Evolutionary conservation across 2,888 invertebrate genomes (phyloP).

Genomic region (Rutpela maculata): DNA sequence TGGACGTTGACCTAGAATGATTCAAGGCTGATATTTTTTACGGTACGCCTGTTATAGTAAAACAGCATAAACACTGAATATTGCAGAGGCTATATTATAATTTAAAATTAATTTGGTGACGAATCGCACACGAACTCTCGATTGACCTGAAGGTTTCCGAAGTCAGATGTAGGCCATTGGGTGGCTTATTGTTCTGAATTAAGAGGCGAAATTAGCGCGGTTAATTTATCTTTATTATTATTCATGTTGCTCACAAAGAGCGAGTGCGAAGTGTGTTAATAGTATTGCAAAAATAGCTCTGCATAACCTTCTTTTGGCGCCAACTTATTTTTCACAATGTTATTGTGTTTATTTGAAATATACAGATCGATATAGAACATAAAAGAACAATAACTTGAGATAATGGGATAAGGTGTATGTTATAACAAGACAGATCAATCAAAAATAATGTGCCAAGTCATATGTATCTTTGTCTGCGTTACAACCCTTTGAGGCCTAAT

Average conservation of each 20-base stretch:
- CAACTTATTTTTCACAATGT: no score
- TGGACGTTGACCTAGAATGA: slow-evolving; percentile 7
- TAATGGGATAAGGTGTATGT: no score
- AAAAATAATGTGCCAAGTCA: no score
- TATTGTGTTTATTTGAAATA: no score
- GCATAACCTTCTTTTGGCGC: no score
- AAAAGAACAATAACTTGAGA: no score
- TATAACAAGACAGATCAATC: no score
- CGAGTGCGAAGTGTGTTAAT: neutral
- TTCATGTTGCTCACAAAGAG: neutral
- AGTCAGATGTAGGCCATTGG: neutral
- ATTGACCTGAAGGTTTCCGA: neutral
- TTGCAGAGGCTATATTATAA: neutral
- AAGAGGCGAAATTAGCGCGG: neutral
- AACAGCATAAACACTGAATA: neutral
- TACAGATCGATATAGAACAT: no score
- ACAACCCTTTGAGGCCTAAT: no score
- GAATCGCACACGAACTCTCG: neutral
- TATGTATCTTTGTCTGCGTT: no score
- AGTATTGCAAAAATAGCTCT: no score
- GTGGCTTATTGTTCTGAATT: neutral
- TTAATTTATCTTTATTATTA: neutral
- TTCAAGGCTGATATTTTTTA: slow-evolving; percentile 15
- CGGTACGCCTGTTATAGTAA: neutral
- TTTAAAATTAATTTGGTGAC: neutral